Base-by-base conservation (phyloP, 1,140 invertebrate genomes). In the Leucophenga varia region DNA sequence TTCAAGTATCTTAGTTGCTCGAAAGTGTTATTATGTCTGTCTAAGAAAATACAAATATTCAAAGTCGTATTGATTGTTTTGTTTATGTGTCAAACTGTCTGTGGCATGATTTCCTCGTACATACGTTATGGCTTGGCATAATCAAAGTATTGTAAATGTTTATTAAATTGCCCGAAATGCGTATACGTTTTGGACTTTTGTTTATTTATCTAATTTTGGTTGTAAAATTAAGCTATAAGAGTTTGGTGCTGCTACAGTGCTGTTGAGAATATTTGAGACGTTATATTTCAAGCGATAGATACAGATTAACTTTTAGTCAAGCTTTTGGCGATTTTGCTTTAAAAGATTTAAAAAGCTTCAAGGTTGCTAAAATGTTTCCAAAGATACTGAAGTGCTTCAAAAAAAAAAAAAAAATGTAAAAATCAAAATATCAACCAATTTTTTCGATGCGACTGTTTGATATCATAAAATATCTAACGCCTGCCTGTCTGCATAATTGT, bases 401-500 rank as follows among this genome's bases (percentile, higher is more conserved):
- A 36, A 13, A 21, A 37, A 13, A n/a, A 21, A 13, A 7, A 13
- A 16, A 22, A 4, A 14, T 10, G 13, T 22, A 16, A 42, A n/a
- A 28, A 22, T 16, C 30, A 44, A 16, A 19, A 44, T 31, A 19
- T n/a, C n/a, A n/a, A n/a, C n/a, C n/a, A 46, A 17, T n/a, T 34
- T n/a, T 9, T 4, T 14, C 31, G 9, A 4, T n/a, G n/a, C 31
- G 8, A 9, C 13, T 34, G 9, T 34, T 8, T n/a, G 31, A 8
- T 4, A 34, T 6, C 5, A n/a, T 34, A 6, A 59, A 63, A 67
- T 67, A 57, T 54, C 63, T 37, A 67, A 67, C 57, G 63, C 63
- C 63, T 67, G 63, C 63, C 63, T 68, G 63, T 67, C 63, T 67
- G 63, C 59, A 63, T 68, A 67, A 67, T 67, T 67, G 63, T 67